Evolutionary conservation across 2,113 vertebrate species (phyloP), one percentile per base, ranked within the genome.

Genomic region (Paraplagusia blochii): DNA sequence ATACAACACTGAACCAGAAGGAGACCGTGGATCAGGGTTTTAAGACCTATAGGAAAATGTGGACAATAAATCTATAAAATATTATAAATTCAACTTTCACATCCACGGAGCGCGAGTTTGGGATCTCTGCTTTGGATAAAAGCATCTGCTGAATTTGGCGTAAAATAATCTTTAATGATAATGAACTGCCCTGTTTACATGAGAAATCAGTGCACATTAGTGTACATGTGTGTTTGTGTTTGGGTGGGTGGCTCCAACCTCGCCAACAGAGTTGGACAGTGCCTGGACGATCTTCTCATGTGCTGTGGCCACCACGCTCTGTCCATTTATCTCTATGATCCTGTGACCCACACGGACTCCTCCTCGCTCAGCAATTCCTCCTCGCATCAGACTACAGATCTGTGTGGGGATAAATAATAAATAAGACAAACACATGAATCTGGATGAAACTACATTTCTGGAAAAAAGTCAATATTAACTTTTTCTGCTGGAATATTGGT

Each of bases 271-370:
- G 80, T 98, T 99, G 1, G 97, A 99, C 79, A 99, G 60, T 5
- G 97, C 97, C 66, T 98, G 97, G 34, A 99, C 97, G 6, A 99
- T 98, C 92, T 98, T 99, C 89, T 99, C 97, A 0, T 98, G 97
- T 29, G 97, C 96, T 0, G 96, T 99, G 35, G 97, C 97, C 79
- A 99, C 97, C 5, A 98, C 96, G 0, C 97, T 98, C 87, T 98
- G 97, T 38, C 95, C 93, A 0, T 98, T 99, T 90, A 99, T 98
- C 89, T 99, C 97, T 6, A 99, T 99, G 60, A 98, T 99, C 11
- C 96, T 91, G 72, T 98, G 97, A 58, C 97, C 97, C 0, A 99
- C 97, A 0, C 96, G 89, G 1, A 98, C 97, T 0, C 97, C 96
- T 0, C 97, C 96, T 71, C 96, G 87, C 87, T 98, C 96, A 0